Conservation (phyloP, 2,797 vertebrate species). For the Mus caroli region DNA sequence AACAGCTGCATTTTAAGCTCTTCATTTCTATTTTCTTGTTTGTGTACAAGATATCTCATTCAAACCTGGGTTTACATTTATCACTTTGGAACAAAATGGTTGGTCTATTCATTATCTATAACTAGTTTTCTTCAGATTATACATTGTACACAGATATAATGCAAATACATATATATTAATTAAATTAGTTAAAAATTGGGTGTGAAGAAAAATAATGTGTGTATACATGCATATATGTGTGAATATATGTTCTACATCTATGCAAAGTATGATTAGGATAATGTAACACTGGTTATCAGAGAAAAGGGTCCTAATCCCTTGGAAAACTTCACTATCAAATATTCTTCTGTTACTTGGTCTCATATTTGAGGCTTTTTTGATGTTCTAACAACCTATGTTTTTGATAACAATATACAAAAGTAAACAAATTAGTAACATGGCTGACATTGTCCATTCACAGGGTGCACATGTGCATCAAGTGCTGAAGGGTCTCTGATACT, state of each 20-base stretch:
- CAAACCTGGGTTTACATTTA: background rate
- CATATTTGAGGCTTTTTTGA: background rate
- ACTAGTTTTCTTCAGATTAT: slow-evolving; percentile 6
- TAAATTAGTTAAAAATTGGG: slow-evolving; percentile 16
- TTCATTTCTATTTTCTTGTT: background rate
- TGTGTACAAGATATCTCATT: background rate
- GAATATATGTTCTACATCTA: background rate
- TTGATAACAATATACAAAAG: background rate
- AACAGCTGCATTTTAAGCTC: background rate
- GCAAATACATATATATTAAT: background rate
- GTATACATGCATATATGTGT: background rate
- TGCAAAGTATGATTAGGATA: background rate
- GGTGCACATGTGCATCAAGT: background rate
- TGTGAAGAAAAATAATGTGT: background rate
- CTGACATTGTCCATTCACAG: background rate
- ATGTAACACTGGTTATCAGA: background rate
- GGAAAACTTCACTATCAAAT: background rate
- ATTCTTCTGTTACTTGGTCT: background rate
- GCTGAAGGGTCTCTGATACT: background rate
- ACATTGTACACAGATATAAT: background rate
- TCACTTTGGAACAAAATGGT: background rate
- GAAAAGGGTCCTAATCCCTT: background rate
- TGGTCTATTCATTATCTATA: background rate
- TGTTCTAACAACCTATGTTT: background rate
- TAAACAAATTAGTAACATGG: background rate